Evolutionary conservation across 2,113 vertebrate genomes (phyloP).

Genomic region (Poecilia latipinna): DNA sequence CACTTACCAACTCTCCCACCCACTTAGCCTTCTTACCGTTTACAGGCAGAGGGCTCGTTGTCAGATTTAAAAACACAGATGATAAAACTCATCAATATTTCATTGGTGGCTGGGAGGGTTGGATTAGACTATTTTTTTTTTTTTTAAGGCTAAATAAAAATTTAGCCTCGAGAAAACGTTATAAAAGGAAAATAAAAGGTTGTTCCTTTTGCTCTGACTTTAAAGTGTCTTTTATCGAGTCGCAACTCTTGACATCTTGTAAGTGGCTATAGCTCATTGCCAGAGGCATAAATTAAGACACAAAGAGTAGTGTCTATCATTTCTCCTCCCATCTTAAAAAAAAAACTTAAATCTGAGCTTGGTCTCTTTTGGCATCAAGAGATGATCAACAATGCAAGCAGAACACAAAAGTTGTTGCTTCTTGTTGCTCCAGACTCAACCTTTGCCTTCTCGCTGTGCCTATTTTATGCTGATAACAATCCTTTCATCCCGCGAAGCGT

Average conservation of each 20-base stretch:
- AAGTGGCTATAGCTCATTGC: constrained; percentile 74
- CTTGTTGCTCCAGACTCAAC: constrained; percentile 40
- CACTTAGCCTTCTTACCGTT: constrained; percentile 61
- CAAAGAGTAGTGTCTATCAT: constrained; percentile 61
- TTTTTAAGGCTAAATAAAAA: constrained; percentile 65
- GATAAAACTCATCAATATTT: constrained; percentile 97
- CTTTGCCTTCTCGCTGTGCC: constrained; percentile 45
- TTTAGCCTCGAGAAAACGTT: constrained; percentile 66
- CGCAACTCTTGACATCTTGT: constrained; percentile 76
- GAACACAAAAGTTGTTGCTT: constrained; percentile 35
- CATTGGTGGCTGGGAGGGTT: constrained; percentile 71
- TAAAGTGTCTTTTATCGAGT: constrained; percentile 72
- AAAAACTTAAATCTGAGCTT: constrained; percentile 48
- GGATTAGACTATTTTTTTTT: constrained; percentile 60
- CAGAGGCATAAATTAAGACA: constrained; percentile 72
- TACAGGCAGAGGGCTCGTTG: constrained; percentile 66
- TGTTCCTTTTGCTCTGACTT: constrained; percentile 65
- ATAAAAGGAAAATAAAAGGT: constrained; percentile 50
- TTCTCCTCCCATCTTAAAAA: constrained; percentile 46
- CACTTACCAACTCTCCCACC: constrained; percentile 58
- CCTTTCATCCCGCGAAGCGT: constrained; percentile 22
- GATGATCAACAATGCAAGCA: constrained; percentile 58
- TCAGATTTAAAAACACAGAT: constrained; percentile 87
- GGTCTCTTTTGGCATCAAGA: constrained; percentile 69
- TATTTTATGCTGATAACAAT: constrained; percentile 34